phyloP scores from a whole-genome alignment of 2,113 vertebrate species.

The Nymphicus hollandicus region DNA sequence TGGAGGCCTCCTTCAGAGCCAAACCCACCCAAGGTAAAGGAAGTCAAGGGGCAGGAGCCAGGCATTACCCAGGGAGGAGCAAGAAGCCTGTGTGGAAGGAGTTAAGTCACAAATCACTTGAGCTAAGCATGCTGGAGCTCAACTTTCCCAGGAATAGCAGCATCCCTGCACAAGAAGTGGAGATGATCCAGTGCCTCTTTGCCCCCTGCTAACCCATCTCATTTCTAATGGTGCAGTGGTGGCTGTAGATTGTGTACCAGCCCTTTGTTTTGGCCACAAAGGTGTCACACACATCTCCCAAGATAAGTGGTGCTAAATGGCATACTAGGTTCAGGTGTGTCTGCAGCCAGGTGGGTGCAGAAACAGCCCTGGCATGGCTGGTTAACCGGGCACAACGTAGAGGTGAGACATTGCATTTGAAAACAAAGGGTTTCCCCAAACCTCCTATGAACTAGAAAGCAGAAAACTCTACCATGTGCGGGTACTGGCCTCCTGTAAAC shows the following conservation, averaged over 20 bases:
- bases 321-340: neutral
- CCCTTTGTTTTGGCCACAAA: rapidly evolving
- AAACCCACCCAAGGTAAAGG: slow-evolving; percentile 56
- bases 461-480: neutral
- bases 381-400: neutral
- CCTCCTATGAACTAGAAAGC: neutral
- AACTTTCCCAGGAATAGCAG: neutral
- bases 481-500: neutral
- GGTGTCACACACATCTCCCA: neutral
- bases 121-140: rapidly evolving
- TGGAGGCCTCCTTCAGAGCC: slow-evolving; percentile 82
- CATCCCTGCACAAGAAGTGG: neutral
- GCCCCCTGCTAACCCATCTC: neutral
- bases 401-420: rapidly evolving
- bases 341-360: neutral
- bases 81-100: rapidly evolving
- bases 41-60: neutral
- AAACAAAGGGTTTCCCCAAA: neutral
- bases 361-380: neutral
- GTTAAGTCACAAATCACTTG: rapidly evolving
- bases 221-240: neutral
- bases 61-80: neutral
- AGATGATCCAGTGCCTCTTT: neutral
- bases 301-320: rapidly evolving
- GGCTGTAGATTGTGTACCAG: neutral